Conservation (phyloP, 2,113 vertebrate species). For the Entelurus aequoreus region DNA sequence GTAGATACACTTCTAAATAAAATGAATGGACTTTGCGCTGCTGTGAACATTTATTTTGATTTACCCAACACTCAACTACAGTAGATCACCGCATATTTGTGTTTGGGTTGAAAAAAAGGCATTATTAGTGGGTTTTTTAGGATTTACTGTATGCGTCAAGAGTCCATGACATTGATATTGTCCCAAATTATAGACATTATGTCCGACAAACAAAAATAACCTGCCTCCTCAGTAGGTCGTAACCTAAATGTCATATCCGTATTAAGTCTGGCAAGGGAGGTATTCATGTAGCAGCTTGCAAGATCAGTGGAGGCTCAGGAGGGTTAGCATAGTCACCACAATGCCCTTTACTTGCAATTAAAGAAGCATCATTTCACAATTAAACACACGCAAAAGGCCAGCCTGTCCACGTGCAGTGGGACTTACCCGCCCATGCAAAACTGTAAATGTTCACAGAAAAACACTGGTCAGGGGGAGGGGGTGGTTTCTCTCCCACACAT, state of each 20-base stretch:
- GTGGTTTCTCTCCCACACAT: constrained; percentile 9
- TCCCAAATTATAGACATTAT: constrained; percentile 2
- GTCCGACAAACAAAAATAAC: neutral
- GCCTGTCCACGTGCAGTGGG: constrained; percentile 46
- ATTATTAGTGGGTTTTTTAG: too few species aligned
- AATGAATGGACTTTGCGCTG: too few species aligned
- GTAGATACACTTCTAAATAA: too few species aligned
- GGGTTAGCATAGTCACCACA: neutral
- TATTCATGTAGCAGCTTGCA: neutral
- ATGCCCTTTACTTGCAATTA: neutral
- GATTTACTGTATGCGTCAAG: too few species aligned
- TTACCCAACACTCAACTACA: too few species aligned
- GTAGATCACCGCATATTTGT: too few species aligned
- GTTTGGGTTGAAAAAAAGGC: too few species aligned
- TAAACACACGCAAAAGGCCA: constrained; percentile 18
- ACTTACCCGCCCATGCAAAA: constrained; percentile 23
- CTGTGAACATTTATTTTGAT: too few species aligned
- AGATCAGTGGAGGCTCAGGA: neutral
- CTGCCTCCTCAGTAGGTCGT: neutral
- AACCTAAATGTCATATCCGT: neutral
- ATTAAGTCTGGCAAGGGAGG: neutral
- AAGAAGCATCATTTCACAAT: constrained; percentile 8
- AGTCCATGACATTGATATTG: neutral
- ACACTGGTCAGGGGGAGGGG: constrained; percentile 5
- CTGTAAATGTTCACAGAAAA: constrained; percentile 34